Evolutionary conservation across 2,888 invertebrate species (phyloP).

Genomic region (Baronia brevicornis): DNA sequence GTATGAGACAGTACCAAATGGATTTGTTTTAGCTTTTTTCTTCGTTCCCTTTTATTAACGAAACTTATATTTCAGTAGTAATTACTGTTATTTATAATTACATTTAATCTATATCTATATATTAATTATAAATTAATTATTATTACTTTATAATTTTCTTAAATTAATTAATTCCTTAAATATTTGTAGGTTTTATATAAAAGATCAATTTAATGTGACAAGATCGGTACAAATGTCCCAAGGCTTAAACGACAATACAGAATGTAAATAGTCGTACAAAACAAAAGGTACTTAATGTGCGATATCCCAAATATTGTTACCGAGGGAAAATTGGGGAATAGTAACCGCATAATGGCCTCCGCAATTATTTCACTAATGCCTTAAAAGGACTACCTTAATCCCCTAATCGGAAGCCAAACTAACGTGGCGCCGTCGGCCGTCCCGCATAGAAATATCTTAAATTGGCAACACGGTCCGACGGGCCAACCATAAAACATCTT

Average conservation of each 20-base stretch:
- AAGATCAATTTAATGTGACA: too few species aligned
- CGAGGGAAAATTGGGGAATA: constrained; percentile 41
- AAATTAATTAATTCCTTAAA: too few species aligned
- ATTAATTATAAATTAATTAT: too few species aligned
- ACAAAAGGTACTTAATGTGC: constrained; percentile 9
- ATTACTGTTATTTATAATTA: too few species aligned
- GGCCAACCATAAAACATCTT: constrained; percentile 76
- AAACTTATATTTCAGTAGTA: constrained; percentile 15
- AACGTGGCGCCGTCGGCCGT: constrained; percentile 68
- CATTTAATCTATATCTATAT: too few species aligned
- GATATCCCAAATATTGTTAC: constrained; percentile 23
- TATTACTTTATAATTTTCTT: too few species aligned
- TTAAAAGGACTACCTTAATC: constrained; percentile 71
- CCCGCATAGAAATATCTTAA: constrained; percentile 76
- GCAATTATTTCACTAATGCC: constrained; percentile 72
- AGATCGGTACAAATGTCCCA: too few species aligned
- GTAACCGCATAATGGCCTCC: constrained; percentile 60
- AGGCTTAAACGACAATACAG: constrained; percentile 4
- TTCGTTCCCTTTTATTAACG: constrained; percentile 9
- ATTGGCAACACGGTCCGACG: constrained; percentile 73
- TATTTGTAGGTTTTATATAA: too few species aligned
- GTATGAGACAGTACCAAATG: constrained; percentile 47
- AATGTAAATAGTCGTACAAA: constrained; percentile 7
- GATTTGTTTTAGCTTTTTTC: constrained; percentile 54
- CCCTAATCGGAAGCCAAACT: constrained; percentile 74